phyloP scores from a whole-genome alignment of 2,888 invertebrate species.

The Ernsta delagoae region DNA sequence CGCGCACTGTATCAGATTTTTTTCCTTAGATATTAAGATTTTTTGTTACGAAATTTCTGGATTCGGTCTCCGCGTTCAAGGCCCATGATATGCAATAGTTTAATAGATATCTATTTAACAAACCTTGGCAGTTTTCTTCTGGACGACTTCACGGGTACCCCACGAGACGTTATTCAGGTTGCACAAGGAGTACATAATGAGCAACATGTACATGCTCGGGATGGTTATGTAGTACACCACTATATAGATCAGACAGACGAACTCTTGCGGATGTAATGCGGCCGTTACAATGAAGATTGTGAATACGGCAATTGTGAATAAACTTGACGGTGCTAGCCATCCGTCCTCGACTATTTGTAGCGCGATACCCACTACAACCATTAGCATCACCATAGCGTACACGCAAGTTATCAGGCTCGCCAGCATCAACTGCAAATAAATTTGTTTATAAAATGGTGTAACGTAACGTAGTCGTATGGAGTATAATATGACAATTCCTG shows the following conservation, averaged over 20 bases:
- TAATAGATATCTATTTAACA: too few species aligned
- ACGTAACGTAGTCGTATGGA: too few species aligned
- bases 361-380: conserved; percentile 92
- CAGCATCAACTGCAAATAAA: conserved; percentile 84
- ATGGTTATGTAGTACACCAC: conserved; percentile 94
- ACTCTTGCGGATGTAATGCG: conserved; percentile 91
- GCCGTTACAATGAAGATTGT: conserved; percentile 87
- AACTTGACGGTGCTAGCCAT: conserved; percentile 91
- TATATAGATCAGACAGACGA: conserved; percentile 86
- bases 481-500: too few species aligned
- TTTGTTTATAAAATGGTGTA: too few species aligned
- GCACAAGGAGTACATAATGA: conserved; percentile 96
- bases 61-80: too few species aligned
- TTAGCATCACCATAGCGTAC: conserved; percentile 94
- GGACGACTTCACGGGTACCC: conserved; percentile 94
- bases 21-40: too few species aligned
- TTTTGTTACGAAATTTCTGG: too few species aligned
- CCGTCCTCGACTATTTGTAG: conserved; percentile 93
- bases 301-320: conserved; percentile 92
- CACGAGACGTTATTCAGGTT: conserved; percentile 97
- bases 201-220: conserved; percentile 97
- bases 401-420: conserved; percentile 91
- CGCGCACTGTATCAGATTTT: too few species aligned
- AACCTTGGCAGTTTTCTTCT: conserved; percentile 74
- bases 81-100: too few species aligned